Percentiles rank a stretch among this genome's conserved stretches.
Conservation (phyloP, 2,797 vertebrate species). For the Girardinus metallicus region DNA sequence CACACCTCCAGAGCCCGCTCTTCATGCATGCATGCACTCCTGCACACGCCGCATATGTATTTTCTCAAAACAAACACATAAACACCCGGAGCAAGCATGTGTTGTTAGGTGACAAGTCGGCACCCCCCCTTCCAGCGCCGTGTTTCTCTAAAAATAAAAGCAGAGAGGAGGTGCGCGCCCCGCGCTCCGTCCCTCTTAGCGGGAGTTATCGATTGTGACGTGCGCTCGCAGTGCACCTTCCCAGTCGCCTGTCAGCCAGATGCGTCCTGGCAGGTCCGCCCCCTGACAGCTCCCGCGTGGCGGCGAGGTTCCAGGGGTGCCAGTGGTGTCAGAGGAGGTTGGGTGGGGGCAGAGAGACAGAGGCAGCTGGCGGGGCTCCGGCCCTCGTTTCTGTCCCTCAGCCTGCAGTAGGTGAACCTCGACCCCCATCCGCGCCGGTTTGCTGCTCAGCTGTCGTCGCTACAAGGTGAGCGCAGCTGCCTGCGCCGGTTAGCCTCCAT, state of each 20-base stretch:
- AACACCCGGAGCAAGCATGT: conserved; percentile 53
- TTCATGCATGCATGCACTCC: conserved; percentile 49
- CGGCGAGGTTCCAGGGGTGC: conserved; percentile 62
- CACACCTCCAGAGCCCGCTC: conserved; percentile 40
- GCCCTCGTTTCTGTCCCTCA: conserved; percentile 21
- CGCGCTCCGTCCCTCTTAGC: conserved; percentile 74
- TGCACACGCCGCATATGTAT: conserved; percentile 64
- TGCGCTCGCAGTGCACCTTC: conserved; percentile 87
- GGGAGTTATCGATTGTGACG: conserved; percentile 88
- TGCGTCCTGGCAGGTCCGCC: conserved; percentile 83
- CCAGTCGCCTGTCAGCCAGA: conserved; percentile 82
- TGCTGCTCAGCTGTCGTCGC: conserved; percentile 38
- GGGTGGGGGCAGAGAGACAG: conserved; percentile 27
- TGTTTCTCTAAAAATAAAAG: conserved; percentile 53
- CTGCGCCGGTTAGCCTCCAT: conserved; percentile 53
- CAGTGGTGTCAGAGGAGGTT: conserved; percentile 21
- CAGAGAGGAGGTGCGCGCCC: conserved; percentile 49
- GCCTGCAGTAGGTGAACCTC: conserved; percentile 62
- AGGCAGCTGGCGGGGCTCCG: conserved; percentile 57
- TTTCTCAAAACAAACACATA: conserved; percentile 60
- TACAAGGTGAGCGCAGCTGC: conserved; percentile 72
- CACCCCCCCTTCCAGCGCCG: conserved; percentile 3
- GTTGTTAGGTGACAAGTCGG: conserved; percentile 61
- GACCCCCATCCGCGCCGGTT: conserved; percentile 15
- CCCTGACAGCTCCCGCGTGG: conserved; percentile 83